A percentile compares a stretch with the other conserved stretches of the same genome.
These are phyloP conservation scores for Drosophila sturtevanti DNA, from an alignment of 1,140 invertebrate genomes.

Conservation along the genomic window DNA sequence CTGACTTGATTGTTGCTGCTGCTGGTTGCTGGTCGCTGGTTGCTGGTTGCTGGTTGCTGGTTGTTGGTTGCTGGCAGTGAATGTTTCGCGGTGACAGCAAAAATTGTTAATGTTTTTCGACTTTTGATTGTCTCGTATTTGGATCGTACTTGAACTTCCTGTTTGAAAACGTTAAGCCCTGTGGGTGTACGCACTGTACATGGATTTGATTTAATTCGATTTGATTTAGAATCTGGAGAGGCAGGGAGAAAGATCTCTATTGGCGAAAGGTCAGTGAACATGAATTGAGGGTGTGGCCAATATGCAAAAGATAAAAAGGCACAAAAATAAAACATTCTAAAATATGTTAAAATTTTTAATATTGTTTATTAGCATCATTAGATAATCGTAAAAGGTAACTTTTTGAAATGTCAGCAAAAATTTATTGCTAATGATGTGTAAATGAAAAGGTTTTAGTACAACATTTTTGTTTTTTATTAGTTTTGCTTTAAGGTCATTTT, in stretches of 20 bases:
- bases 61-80: conserved; percentile 29
- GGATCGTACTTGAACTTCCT: conserved; percentile 66
- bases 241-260: conserved; percentile 45
- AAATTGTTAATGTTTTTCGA: conserved; percentile 50
- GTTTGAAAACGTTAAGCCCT: conserved; percentile 63
- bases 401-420: neutral
- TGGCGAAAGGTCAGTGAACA: conserved; percentile 34
- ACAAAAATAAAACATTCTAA: neutral
- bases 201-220: conserved; percentile 21
- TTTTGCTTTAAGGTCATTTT: too few species aligned
- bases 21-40: conserved; percentile 40
- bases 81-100: conserved; percentile 69
- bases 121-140: conserved; percentile 48
- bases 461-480: too few species aligned
- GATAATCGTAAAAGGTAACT: neutral
- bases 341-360: neutral
- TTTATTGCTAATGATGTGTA: too few species aligned
- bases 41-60: conserved; percentile 14
- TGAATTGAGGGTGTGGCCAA: conserved; percentile 6
- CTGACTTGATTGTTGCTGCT: conserved; percentile 20
- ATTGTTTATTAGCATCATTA: neutral
- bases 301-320: neutral
- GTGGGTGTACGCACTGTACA: conserved; percentile 58
- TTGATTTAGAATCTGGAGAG: conserved; percentile 34
- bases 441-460: too few species aligned